Conservation (phyloP, 2,888 invertebrate species). For the Sesia apiformis region DNA sequence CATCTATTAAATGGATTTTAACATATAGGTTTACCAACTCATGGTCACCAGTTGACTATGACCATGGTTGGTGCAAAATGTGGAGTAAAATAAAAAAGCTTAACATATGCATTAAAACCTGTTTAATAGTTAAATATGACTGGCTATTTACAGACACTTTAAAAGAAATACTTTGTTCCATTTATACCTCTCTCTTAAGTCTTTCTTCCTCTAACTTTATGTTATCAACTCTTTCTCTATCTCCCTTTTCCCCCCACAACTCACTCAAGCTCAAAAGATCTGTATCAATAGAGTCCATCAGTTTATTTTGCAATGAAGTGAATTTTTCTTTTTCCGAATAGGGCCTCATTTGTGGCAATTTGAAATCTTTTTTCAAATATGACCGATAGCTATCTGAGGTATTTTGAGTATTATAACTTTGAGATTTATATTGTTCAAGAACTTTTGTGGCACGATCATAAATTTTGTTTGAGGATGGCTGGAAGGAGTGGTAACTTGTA, state of each 20-base stretch:
- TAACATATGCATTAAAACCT: too few species aligned
- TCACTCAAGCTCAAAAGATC: slow-evolving; percentile 75
- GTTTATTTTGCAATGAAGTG: slow-evolving; percentile 30
- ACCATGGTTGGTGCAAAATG: too few species aligned
- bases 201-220: slow-evolving; percentile 83
- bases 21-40: too few species aligned
- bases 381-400: slow-evolving; percentile 30
- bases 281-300: slow-evolving; percentile 53
- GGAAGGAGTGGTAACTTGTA: slow-evolving; percentile 35
- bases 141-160: too few species aligned
- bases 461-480: slow-evolving; percentile 58
- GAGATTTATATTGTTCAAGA: slow-evolving; percentile 56
- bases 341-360: slow-evolving; percentile 59
- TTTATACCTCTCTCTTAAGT: slow-evolving; percentile 80
- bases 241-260: slow-evolving; percentile 75
- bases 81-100: too few species aligned
- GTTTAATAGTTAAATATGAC: too few species aligned
- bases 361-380: slow-evolving; percentile 44
- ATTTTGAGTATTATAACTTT: slow-evolving; percentile 34
- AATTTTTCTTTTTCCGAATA: slow-evolving; percentile 31
- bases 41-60: too few species aligned
- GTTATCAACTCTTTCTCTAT: slow-evolving; percentile 38
- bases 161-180: neutral
- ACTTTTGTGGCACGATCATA: slow-evolving; percentile 59
- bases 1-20: too few species aligned